phyloP scores from a whole-genome alignment of 2,113 vertebrate species.

The Coregonus clupeaformis region DNA sequence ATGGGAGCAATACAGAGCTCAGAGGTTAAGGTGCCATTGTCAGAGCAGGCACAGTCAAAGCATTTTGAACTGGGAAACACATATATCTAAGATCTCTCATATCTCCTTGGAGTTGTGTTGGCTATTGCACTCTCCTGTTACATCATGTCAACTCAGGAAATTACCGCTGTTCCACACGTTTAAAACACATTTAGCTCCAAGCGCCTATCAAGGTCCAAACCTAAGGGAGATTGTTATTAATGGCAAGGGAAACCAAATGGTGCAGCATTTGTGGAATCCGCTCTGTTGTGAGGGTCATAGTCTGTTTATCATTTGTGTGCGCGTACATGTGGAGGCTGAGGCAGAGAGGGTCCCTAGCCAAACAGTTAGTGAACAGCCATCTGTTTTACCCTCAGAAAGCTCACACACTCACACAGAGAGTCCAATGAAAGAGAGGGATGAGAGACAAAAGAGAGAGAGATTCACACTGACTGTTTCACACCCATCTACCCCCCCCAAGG shows the following conservation, averaged over 20 bases:
- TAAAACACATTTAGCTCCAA: background rate
- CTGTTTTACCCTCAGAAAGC: conserved; percentile 35
- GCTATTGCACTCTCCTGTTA: background rate
- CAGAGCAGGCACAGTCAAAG: background rate
- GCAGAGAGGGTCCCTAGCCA: conserved; percentile 18
- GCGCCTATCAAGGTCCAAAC: background rate
- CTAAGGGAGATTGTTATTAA: no score
- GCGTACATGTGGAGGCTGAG: conserved; percentile 1
- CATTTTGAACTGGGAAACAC: background rate
- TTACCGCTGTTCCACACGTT: background rate
- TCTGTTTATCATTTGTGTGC: conserved; percentile 10
- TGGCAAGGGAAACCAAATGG: background rate
- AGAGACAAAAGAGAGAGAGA: background rate
- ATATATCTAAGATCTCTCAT: conserved; percentile 34
- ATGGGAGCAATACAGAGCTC: no score
- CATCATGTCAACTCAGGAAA: conserved; percentile 10
- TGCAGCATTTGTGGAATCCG: conserved; percentile 13
- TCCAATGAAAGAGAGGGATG: background rate
- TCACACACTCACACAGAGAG: conserved; percentile 13
- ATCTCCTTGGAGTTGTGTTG: conserved; percentile 13
- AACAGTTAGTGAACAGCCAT: conserved; percentile 33
- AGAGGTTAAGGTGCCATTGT: no score
- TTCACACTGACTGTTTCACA: conserved; percentile 36
- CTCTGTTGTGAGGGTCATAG: conserved; percentile 1
- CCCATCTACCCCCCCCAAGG: background rate